Conservation (phyloP, 2,113 vertebrate genomes). For the Pluvialis apricaria region DNA sequence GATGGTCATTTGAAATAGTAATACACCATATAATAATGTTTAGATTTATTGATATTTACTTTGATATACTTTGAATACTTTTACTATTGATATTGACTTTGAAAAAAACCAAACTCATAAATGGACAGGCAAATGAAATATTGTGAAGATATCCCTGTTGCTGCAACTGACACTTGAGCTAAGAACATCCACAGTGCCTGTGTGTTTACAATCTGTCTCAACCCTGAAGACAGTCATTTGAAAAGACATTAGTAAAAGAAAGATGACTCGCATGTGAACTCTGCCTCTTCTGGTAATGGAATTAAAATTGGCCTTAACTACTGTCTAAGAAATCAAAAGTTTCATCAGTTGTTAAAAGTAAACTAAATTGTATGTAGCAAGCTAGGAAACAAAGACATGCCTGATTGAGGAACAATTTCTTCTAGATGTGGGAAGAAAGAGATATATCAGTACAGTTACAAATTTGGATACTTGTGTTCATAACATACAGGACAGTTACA, state of each 20-base stretch:
- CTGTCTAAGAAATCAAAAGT: background rate
- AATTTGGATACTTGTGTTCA: background rate
- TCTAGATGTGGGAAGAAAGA: background rate
- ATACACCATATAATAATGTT: background rate
- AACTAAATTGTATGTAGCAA: background rate
- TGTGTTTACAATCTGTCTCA: background rate
- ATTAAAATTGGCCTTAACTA: background rate
- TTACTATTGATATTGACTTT: too few relatives aligned
- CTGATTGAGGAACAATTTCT: background rate
- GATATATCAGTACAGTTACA: background rate
- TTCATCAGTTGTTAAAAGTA: background rate
- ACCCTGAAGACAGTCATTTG: background rate
- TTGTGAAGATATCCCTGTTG: background rate
- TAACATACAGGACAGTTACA: background rate
- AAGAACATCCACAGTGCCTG: background rate
- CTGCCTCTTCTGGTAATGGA: background rate
- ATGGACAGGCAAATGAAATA: background rate
- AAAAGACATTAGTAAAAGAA: background rate
- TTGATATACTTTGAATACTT: too few relatives aligned
- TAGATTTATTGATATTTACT: background rate
- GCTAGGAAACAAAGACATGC: background rate
- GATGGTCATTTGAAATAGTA: background rate
- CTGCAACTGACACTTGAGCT: background rate
- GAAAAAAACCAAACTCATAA: fast-evolving
- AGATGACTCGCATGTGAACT: background rate